phyloP scores from a whole-genome alignment of 2,797 vertebrate species.

The Prunella strophiata region DNA sequence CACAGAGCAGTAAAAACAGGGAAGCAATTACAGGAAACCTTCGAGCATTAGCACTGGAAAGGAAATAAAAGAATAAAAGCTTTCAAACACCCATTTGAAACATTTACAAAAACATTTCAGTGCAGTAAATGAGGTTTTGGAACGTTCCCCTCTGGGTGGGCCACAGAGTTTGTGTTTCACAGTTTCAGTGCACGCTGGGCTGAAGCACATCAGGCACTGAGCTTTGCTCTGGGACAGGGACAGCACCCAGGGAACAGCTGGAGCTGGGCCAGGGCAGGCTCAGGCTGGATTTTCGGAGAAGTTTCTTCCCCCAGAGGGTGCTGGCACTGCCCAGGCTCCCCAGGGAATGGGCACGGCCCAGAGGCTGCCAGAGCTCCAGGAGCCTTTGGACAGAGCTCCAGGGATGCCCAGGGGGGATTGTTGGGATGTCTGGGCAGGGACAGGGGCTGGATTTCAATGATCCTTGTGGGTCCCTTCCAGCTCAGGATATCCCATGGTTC shows the following conservation, averaged over 20 bases:
- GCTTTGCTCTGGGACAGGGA: neutral
- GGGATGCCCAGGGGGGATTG: neutral
- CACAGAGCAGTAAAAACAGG: constrained; percentile 39
- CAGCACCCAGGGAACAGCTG: rapidly evolving
- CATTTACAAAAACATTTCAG: constrained; percentile 12
- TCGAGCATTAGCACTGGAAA: constrained; percentile 10
- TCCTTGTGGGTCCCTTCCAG: neutral
- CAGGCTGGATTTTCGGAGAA: neutral
- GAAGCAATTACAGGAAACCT: constrained; percentile 58
- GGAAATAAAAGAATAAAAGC: constrained; percentile 44
- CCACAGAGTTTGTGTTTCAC: neutral
- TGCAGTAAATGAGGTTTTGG: constrained; percentile 26
- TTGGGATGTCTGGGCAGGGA: rapidly evolving
- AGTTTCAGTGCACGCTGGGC: rapidly evolving
- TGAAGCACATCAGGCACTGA: neutral
- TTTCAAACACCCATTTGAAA: neutral
- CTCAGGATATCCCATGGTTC: neutral
- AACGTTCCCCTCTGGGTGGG: neutral
- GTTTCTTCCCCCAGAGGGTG: neutral
- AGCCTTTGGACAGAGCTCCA: rapidly evolving
- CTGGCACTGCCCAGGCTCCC: neutral
- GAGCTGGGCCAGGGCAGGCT: neutral
- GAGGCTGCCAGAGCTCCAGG: neutral
- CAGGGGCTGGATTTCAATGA: neutral
- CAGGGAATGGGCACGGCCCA: neutral